Base-by-base conservation (phyloP, 2,888 invertebrate species). In the Cryptocheilus praepositus region DNA sequence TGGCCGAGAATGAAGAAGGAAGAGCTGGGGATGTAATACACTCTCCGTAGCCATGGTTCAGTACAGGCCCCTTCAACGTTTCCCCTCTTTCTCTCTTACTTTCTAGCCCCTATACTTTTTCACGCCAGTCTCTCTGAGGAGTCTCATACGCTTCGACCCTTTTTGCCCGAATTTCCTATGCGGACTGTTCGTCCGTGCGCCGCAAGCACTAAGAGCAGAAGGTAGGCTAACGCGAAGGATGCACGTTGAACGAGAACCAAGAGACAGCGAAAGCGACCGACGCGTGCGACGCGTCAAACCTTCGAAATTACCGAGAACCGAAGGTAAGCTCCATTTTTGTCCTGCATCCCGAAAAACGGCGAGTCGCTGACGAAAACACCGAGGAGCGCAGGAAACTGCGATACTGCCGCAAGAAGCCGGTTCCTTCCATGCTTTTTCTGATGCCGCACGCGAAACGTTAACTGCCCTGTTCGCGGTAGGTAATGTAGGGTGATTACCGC, bases 1-100 rank as follows among this genome's bases (percentile, higher is more conserved):
- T 21, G 71, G 68, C 79, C 74, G 66, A 76, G 73, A 76, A 74
- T 76, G 79, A 76, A 76, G 71, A 72, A 73, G 75, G 73, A 74
- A 76, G 72, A 70, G 67, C 62, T 55, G 73, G 79, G 71, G 76
- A 74, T 74, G 74, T 71, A 71, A 79, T 76, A 74, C 69, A 69
- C 72, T 70, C 70, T 71, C 58, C 73, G 64, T 28, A 64, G 63
- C 55, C 73, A 61, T 43, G 64, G 63, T 53, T 61, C 28, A 45
- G 54, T 60, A 61, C 69, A 51, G 61, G 51, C 54, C 61, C 51
- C 67, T 63, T 61, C 69, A 62, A 54, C 73, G 74, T 66, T 63
- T 64, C 71, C 64, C 64, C 65, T 64, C 71, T 62, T 62, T 16
- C 25, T 44, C 59, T 61, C 63, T 64, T 68, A 65, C 72, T 57